Percentiles rank a stretch among this genome's conserved stretches.
phyloP scores from a whole-genome alignment of 2,113 vertebrate species.

The Corythaeola cristata region DNA sequence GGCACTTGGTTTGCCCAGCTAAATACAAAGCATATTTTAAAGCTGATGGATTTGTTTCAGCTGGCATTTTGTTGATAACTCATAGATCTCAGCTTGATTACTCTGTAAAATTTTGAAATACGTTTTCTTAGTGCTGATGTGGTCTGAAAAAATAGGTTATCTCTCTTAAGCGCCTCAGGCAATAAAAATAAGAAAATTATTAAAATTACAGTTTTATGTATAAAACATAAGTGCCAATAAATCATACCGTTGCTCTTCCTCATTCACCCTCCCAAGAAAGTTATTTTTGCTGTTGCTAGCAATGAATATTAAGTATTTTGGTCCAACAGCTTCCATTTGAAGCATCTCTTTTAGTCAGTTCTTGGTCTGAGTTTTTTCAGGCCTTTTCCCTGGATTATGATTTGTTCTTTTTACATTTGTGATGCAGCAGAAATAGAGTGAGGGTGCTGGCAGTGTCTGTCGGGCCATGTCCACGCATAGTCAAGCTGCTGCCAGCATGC shows the following conservation, averaged over 20 bases:
- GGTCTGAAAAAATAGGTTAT: neutral
- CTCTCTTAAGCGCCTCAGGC: neutral
- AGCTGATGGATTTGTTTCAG: conserved; percentile 5
- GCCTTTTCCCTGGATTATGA: neutral
- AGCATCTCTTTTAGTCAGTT: neutral
- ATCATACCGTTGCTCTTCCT: neutral
- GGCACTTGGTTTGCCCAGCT: neutral
- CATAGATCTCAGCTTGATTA: neutral
- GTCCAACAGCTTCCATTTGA: neutral
- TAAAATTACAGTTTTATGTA: neutral
- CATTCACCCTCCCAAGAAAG: neutral
- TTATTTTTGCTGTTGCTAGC: neutral
- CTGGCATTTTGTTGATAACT: neutral
- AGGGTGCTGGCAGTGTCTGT: neutral
- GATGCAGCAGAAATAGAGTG: neutral
- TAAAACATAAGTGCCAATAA: neutral
- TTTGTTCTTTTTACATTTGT: neutral
- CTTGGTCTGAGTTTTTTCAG: neutral
- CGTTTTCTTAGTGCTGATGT: neutral
- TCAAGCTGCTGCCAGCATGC: rapidly evolving
- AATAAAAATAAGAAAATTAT: neutral
- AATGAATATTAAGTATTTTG: neutral
- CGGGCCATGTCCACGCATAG: neutral
- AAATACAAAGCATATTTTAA: neutral
- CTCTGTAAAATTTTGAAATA: conserved; percentile 15